phyloP scores from a whole-genome alignment of 2,797 vertebrate genomes.

The Crocodylus rhombifer region DNA sequence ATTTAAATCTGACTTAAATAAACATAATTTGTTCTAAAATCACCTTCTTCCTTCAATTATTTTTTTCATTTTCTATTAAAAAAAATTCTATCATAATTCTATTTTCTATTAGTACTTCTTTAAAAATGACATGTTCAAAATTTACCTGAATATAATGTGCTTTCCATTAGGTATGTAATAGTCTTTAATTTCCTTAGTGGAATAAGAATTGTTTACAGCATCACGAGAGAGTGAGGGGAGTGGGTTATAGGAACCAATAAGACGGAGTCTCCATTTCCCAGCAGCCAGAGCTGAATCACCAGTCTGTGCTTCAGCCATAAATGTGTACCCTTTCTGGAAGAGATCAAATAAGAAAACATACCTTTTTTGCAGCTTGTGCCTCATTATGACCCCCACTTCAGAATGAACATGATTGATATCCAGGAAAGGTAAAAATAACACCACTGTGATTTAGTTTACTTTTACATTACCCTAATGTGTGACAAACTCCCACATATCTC shows the following conservation, averaged over 20 bases:
- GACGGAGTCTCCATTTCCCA: conserved; percentile 87
- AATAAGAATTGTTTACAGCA: conserved; percentile 79
- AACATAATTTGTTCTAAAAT: neutral
- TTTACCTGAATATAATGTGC: conserved; percentile 89
- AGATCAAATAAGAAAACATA: neutral
- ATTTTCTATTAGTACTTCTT: neutral
- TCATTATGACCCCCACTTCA: neutral
- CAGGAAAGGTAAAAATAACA: neutral
- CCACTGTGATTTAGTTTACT: neutral
- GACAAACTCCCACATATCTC: neutral
- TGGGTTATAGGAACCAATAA: conserved; percentile 84
- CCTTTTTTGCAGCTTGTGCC: neutral
- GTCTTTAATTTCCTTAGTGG: conserved; percentile 86
- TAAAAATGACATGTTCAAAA: neutral
- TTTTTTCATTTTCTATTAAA: neutral
- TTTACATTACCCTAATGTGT: neutral
- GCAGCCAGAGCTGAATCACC: conserved; percentile 70
- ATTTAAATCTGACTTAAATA: neutral
- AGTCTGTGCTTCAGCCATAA: conserved; percentile 86
- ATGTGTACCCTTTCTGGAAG: conserved; percentile 90
- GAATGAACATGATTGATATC: neutral
- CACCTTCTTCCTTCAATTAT: neutral
- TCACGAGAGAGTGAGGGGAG: conserved; percentile 82
- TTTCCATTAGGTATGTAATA: conserved; percentile 91
- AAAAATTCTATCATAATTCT: neutral